Base-by-base conservation (phyloP, 1,140 invertebrate species). In the Aplysia californica region DNA sequence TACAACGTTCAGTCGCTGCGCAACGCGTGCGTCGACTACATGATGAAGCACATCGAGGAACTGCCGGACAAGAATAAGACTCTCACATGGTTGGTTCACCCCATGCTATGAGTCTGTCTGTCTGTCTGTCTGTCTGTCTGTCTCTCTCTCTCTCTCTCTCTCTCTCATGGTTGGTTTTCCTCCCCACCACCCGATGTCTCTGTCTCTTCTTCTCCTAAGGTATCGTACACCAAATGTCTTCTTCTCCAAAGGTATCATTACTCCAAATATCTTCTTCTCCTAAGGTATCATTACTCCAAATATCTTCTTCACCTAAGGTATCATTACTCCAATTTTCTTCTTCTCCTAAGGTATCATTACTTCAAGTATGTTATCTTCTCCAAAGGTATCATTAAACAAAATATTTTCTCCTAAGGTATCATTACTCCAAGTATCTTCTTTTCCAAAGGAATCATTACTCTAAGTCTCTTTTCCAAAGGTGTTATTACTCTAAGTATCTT, bases 11-110 rank as follows among this genome's bases (percentile, higher is more conserved):
- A 76, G 20, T 61, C 76, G 15, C 79, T 89, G 2, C 79, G 82
- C 3, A 74, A 85, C 33, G 81, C 83, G n/a, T 89, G 86, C 82
- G 80, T 85, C n/a, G 76, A 80, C n/a, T 88, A 87, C 80, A 89
- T 89, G 87, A 71, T 78, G 39, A 76, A 78, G 23, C 86, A 89
- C 59, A 84, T 89, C 31, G 87, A 86, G 0, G 83, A 84, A 64
- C 80, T 79, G 10, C 86, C 86, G 0, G 85, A 87, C 72, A 82
- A 84, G 5, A 87, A 86, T 61, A 78, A 85, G n/a, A 85, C 87
- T 29, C 65, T 89, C 1, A 85, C 84, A 0, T 89, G 87, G 87
- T 87, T 86, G 3, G 20, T 33, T 26, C 44, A 44, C 15, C 15
- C 15, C 10, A n/a, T 69, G 18, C 3, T 41, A 20, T 23, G 23